phyloP scores from a whole-genome alignment of 2,888 invertebrate species.

The Aspidiotus destructor region DNA sequence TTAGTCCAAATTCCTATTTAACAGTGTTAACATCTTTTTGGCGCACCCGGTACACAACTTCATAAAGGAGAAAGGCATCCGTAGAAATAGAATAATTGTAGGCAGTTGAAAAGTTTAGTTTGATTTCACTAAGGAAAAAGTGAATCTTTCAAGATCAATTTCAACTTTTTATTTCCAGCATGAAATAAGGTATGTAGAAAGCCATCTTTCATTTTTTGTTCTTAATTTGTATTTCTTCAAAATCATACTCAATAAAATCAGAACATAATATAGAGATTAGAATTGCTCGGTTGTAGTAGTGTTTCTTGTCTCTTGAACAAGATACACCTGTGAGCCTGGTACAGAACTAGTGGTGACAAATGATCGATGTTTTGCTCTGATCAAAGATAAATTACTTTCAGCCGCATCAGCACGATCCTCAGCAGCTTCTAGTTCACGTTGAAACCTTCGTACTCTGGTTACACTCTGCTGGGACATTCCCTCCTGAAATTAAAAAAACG shows the following conservation, averaged over 20 bases:
- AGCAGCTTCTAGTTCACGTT: conserved; percentile 93
- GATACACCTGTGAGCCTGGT: conserved; percentile 82
- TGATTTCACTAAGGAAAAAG: too few species aligned
- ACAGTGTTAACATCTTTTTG: too few species aligned
- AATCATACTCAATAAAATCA: background rate
- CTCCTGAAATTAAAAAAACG: conserved; percentile 52
- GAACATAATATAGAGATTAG: conserved; percentile 18
- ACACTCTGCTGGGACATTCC: conserved; percentile 85
- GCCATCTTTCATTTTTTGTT: too few species aligned
- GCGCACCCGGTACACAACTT: too few species aligned
- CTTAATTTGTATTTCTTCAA: too few species aligned
- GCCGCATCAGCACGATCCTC: conserved; percentile 93
- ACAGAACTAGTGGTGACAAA: conserved; percentile 90
- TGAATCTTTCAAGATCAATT: too few species aligned
- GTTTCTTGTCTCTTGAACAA: conserved; percentile 71
- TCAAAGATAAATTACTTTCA: conserved; percentile 86
- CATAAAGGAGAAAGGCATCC: too few species aligned
- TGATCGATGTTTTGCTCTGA: conserved; percentile 96
- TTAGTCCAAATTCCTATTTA: too few species aligned
- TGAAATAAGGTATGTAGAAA: too few species aligned
- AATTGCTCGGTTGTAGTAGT: conserved; percentile 38
- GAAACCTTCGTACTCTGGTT: conserved; percentile 94
- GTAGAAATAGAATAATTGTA: too few species aligned
- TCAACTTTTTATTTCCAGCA: too few species aligned
- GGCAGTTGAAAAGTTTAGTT: too few species aligned